Base-by-base conservation (phyloP, 2,888 invertebrate species). In the Drosophila peninsularis region DNA sequence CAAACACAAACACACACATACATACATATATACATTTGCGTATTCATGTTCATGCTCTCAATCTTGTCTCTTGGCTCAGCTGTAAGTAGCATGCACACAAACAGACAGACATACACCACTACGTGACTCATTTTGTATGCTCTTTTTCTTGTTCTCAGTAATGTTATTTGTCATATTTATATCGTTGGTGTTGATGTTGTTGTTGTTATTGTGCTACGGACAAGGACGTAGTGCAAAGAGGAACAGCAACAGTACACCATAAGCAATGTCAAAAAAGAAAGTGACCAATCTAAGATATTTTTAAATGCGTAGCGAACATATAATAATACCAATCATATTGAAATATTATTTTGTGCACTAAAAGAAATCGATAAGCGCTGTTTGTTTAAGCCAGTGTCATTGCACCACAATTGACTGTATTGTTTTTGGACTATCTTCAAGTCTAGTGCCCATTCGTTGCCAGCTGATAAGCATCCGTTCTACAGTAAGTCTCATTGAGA, bases 111-210 rank as follows among this genome's bases (percentile, higher is more conserved):
- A 56, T 11, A 34, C 42, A 62, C 49, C 45, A 57, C 64, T 50
- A 62, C 62, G 71, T 85, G 89, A 89, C 68, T 85, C 89, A 89
- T 71, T 54, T 71, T 62, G 36, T 63, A 47, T 67, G 70, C 65
- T 86, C 81, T 71, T 66, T 55, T 55, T 55, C 24, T 62, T 50
- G 45, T 61, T 70, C 68, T 63, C 60, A 68, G 79, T 49, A 55
- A 54, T 61, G 64, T 49, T 54, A 65, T 85, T 85, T 58, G 76
- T 75, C 79, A 80, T 80, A 76, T 54, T 76, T 69, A 52, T 52
- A 37, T 37, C 11, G 63, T 71, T 14, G 13, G 3, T 68, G 54
- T 61, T 69, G 54, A 61, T 67, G 54, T 75, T 55, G 24, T 21
- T 55, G 24, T 19, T 58, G 17, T 47, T 58, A 14, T 47, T 70